A percentile compares a stretch with the other conserved stretches of the same genome.
phyloP scores from a whole-genome alignment of 2,888 invertebrate species.

The Opisthograptis luteolata region DNA sequence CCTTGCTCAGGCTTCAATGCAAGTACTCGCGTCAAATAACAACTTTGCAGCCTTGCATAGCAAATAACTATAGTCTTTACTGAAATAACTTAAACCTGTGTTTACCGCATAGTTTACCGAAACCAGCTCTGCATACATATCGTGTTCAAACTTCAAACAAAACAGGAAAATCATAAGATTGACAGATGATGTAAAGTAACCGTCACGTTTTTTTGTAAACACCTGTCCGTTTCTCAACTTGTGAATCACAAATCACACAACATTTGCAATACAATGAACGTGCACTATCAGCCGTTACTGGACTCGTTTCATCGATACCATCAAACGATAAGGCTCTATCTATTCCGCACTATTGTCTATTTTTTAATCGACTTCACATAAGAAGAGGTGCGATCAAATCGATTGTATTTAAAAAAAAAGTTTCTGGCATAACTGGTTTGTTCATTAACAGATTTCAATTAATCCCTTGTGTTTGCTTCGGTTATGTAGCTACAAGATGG shows the following conservation, averaged over 20 bases:
- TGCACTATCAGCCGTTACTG: slow-evolving; percentile 44
- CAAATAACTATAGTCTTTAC: neutral
- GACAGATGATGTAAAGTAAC: slow-evolving; percentile 41
- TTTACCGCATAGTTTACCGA: too few relatives aligned
- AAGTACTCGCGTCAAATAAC: too few relatives aligned
- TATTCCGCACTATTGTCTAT: slow-evolving; percentile 23
- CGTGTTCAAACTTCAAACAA: slow-evolving; percentile 44
- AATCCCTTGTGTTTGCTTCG: too few relatives aligned
- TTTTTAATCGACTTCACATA: too few relatives aligned
- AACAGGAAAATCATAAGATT: slow-evolving; percentile 44
- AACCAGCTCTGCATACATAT: slow-evolving; percentile 35
- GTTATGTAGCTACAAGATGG: too few relatives aligned
- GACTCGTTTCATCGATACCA: slow-evolving; percentile 40
- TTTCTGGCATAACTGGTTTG: too few relatives aligned
- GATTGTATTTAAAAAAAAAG: too few relatives aligned
- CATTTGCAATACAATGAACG: slow-evolving; percentile 31
- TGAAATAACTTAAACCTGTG: slow-evolving; percentile 11
- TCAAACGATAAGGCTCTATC: slow-evolving; percentile 25
- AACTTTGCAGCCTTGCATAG: too few relatives aligned
- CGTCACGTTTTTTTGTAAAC: slow-evolving; percentile 42
- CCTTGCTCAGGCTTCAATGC: too few relatives aligned
- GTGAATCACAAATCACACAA: slow-evolving; percentile 57
- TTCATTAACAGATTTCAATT: too few relatives aligned
- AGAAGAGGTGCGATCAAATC: too few relatives aligned
- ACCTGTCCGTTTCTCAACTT: slow-evolving; percentile 35